Evolutionary conservation across 2,888 invertebrate genomes (phyloP), one percentile per base, ranked within the genome.

Genomic region (Cheilosia pagana): DNA sequence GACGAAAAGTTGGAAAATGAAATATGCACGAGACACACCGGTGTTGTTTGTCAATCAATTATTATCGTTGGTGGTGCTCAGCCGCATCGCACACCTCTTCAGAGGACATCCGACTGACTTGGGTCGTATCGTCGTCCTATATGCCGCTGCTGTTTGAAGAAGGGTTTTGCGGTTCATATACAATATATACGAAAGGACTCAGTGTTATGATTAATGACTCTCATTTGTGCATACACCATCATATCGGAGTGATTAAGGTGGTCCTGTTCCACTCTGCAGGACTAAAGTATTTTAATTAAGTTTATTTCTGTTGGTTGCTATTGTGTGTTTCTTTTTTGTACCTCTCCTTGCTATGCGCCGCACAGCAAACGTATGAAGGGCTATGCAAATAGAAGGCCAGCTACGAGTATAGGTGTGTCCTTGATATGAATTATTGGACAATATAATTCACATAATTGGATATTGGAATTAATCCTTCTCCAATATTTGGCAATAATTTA

Each of bases 31-130:
- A 68, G 63, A 43, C 68, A 35, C 41, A 57, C 50, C 65, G 75
- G 75, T 75, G 75, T 81, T 85, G 81, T 81, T 85, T 81, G 85
- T 75, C 85, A 81, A 85, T 85, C 85, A 85, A 85, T 85, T 81
- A 85, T 85, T 81, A 71, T 81, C 67, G 75, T 70, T 57, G 59
- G 63, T 70, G 79, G 74, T 68, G 39, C 62, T 35, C 25, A 16
- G 53, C 53, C 16, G 23, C 72, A 72, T 48, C 16, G 28, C 72
- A 72, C 55, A 83, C 78, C 78, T 72, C 76, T 25, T n/a, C 41
- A 50, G 35, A 21, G 43, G 12, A 43, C 7, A 3, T 14, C 12
- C 12, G 41, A 12, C 19, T 41, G 16, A 35, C 35, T 35, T 35
- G 35, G 35, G 3, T 35, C 3, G 35, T 19, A n/a, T 52, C 12